Percentiles rank a stretch among this genome's conserved stretches.
Evolutionary conservation across 64 coral and sea anemone genomes (phyloP).

Genomic region (Pocillopora verrucosa): DNA sequence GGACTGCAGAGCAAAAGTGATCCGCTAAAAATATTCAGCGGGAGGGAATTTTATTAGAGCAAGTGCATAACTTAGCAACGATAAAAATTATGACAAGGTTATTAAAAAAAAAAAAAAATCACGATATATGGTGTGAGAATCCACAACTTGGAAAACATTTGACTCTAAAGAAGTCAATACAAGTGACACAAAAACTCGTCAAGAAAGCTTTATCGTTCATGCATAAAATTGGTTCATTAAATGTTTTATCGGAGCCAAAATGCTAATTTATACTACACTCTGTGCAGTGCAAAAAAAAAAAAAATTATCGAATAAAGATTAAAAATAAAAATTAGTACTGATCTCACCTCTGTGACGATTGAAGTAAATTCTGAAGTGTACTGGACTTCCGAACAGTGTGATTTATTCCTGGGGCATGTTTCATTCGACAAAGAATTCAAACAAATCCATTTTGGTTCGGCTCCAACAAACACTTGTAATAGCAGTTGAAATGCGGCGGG

Average conservation of each 20-base stretch:
- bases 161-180: not conserved
- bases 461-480: conserved; percentile 85
- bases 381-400: conserved; percentile 54
- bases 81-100: not conserved
- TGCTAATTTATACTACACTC: not conserved
- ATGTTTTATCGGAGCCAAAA: not conserved
- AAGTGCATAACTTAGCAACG: conserved; percentile 9
- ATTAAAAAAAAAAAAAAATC: not conserved
- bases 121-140: not conserved
- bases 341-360: conserved; percentile 86
- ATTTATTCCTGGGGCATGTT: conserved; percentile 68
- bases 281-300: not conserved
- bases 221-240: not conserved
- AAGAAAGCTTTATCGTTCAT: not conserved
- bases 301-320: not conserved
- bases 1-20: no score
- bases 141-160: not conserved
- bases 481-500: conserved; percentile 96
- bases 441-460: conserved; percentile 80
- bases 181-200: not conserved
- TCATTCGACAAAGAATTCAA: conserved; percentile 58
- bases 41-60: conserved; percentile 8
- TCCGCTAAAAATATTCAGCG: not conserved
- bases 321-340: not conserved
- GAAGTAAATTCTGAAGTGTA: conserved; percentile 80